Evolutionary conservation across 2,888 invertebrate species (phyloP).

Genomic region (Drosophila koepferae): DNA sequence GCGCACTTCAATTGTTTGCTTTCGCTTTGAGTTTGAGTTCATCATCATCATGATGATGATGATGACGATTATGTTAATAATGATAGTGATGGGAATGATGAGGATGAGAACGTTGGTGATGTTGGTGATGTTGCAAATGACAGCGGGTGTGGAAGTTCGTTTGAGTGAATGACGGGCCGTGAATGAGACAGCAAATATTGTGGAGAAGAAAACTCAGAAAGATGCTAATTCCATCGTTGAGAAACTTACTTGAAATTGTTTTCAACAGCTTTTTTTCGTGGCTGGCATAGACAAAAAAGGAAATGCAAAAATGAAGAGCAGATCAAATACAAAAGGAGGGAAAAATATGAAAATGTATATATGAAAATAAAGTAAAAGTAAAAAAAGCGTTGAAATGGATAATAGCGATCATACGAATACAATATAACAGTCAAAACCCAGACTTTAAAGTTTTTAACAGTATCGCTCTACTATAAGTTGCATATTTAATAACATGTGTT

Average conservation of each 20-base stretch:
- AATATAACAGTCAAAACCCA: neutral
- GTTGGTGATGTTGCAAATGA: constrained; percentile 25
- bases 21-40: constrained; percentile 38
- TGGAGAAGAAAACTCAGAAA: constrained; percentile 33
- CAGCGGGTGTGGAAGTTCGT: constrained; percentile 42
- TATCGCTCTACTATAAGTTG: neutral
- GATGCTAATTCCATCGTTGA: constrained; percentile 50
- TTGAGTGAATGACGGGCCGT: constrained; percentile 45
- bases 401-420: neutral
- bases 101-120: neutral
- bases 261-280: constrained; percentile 13
- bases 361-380: neutral
- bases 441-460: neutral
- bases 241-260: constrained; percentile 42
- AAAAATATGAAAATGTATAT: neutral
- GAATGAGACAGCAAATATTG: constrained; percentile 58
- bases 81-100: neutral
- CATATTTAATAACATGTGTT: neutral
- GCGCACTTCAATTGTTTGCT: constrained; percentile 60
- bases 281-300: neutral
- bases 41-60: neutral
- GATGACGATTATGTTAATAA: neutral
- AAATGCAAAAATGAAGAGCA: neutral
- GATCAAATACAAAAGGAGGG: neutral
- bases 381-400: too few relatives aligned